A percentile compares a stretch with the other conserved stretches of the same genome.
phyloP scores from a whole-genome alignment of 2,888 invertebrate genomes.

The Agonopterix arenella region DNA sequence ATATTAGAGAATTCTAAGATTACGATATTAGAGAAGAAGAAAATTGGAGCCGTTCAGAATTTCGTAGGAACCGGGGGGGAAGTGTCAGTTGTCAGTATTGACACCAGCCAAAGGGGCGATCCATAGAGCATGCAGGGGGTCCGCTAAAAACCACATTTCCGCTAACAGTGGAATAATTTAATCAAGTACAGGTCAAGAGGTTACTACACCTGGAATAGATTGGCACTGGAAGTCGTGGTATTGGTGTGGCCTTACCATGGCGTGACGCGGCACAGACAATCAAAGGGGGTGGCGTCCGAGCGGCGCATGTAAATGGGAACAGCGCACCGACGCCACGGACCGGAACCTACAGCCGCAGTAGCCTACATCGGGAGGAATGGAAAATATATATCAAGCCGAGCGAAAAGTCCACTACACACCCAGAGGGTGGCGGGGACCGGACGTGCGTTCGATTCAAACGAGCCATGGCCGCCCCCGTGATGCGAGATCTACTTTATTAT shows the following conservation, averaged over 20 bases:
- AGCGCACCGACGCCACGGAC: conserved; percentile 32
- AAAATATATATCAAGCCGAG: conserved; percentile 74
- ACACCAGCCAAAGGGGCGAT: too few species aligned
- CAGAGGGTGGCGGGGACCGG: conserved; percentile 58
- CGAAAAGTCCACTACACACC: conserved; percentile 75
- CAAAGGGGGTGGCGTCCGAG: conserved; percentile 34
- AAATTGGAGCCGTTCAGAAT: too few species aligned
- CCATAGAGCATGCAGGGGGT: too few species aligned
- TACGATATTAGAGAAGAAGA: too few species aligned
- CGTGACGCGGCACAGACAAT: conserved; percentile 21
- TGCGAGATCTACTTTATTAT: conserved; percentile 30
- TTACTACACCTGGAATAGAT: conserved; percentile 40
- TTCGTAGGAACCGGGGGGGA: too few species aligned
- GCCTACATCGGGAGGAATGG: conserved; percentile 69
- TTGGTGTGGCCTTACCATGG: not conserved
- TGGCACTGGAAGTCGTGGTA: conserved; percentile 40
- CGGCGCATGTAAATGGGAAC: conserved; percentile 59
- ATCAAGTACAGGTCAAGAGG: too few species aligned
- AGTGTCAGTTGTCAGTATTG: too few species aligned
- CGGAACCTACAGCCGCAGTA: conserved; percentile 59
- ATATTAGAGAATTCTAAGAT: too few species aligned
- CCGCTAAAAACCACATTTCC: too few species aligned
- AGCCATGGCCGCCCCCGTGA: conserved; percentile 51
- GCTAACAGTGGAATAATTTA: too few species aligned
- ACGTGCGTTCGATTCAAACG: conserved; percentile 75